A percentile compares a stretch with the other conserved stretches of the same genome.
These are phyloP conservation scores for Procambarus clarkii DNA, from an alignment of 1,140 invertebrate species.

Conservation along the genomic window DNA sequence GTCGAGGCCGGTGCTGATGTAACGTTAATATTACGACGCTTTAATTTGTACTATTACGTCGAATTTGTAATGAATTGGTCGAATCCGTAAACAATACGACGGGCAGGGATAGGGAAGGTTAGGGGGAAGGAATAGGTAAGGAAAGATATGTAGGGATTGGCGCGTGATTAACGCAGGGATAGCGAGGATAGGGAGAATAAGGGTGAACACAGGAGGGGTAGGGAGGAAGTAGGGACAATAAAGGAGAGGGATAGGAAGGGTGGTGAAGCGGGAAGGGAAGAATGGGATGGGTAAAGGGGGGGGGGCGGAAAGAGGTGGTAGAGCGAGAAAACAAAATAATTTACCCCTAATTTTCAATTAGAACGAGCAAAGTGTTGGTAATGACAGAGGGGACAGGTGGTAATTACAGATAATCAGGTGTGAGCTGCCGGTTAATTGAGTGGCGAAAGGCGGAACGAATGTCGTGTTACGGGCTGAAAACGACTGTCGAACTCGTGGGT, in stretches of 20 bases:
- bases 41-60: no score
- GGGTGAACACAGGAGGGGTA: not conserved
- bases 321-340: not conserved
- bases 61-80: no score
- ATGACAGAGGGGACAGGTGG: not conserved
- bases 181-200: not conserved
- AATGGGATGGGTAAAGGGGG: not conserved
- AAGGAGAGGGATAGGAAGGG: not conserved
- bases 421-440: not conserved
- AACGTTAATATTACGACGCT: no score
- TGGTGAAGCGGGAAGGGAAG: not conserved
- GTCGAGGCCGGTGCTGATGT: no score
- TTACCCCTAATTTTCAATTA: not conserved
- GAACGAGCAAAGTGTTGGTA: not conserved
- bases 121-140: no score
- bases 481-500: not conserved
- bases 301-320: not conserved
- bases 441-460: not conserved
- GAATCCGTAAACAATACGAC: no score
- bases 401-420: not conserved
- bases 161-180: no score
- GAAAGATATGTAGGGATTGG: no score
- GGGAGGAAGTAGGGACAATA: not conserved
- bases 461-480: not conserved
- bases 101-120: no score